phyloP scores from a whole-genome alignment of 2,113 vertebrate species.

The Alaudala cheleensis region DNA sequence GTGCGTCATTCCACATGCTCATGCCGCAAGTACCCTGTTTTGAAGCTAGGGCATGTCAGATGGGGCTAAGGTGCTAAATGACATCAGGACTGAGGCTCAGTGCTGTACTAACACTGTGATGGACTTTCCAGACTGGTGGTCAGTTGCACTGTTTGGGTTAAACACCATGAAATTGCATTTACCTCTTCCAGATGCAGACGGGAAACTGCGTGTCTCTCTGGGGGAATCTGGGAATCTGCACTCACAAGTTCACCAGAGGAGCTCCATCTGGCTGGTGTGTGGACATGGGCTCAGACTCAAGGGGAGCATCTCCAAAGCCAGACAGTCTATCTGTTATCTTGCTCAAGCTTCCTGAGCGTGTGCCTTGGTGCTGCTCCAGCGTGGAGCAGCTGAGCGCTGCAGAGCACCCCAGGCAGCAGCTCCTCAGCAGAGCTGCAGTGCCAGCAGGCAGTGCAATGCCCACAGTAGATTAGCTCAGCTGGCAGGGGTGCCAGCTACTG shows the following conservation, averaged over 20 bases:
- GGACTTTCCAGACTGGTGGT: neutral
- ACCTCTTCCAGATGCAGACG: neutral
- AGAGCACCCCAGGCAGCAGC: rapidly evolving
- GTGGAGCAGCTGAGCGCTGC: neutral
- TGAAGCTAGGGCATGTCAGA: neutral
- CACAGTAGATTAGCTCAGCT: neutral
- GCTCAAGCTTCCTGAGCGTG: neutral
- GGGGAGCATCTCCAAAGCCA: neutral
- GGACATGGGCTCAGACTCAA: neutral
- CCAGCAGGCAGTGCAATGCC: neutral
- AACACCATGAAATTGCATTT: neutral
- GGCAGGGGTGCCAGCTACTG: neutral
- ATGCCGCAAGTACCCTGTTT: rapidly evolving
- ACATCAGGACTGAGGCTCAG: neutral
- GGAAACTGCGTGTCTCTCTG: neutral
- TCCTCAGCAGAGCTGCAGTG: neutral
- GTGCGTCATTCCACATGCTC: rapidly evolving
- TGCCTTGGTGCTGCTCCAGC: neutral
- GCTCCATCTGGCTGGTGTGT: neutral
- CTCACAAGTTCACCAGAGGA: neutral
- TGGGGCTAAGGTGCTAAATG: neutral
- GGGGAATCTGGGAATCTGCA: neutral
- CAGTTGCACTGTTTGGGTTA: neutral
- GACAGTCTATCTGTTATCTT: neutral
- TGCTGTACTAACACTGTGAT: neutral